These are phyloP conservation scores for Rousettus leschenaultii DNA, from an alignment of 2,113 vertebrate genomes.

Conservation along the genomic window DNA sequence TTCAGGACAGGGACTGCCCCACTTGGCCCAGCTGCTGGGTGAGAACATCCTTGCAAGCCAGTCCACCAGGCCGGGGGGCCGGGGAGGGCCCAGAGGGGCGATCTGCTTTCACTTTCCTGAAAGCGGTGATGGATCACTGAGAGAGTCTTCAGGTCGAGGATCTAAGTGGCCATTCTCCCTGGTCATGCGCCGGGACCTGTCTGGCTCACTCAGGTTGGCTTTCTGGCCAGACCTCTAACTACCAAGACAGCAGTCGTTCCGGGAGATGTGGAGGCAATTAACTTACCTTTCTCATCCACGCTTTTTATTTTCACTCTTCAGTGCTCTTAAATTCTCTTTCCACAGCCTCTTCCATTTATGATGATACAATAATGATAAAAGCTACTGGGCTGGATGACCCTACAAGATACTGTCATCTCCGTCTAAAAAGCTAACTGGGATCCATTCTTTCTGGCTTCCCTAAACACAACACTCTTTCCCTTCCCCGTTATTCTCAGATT, in stretches of 20 bases:
- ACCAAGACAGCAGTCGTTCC: background rate
- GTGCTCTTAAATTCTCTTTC: background rate
- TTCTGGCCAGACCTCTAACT: background rate
- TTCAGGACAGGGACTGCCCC: background rate
- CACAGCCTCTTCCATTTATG: background rate
- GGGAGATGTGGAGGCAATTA: rapidly evolving
- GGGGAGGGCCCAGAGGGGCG: background rate
- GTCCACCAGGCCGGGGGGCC: background rate
- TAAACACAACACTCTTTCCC: background rate
- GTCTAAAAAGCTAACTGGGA: background rate
- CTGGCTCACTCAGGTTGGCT: background rate
- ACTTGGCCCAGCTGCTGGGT: background rate
- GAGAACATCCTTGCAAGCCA: background rate
- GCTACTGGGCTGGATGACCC: background rate
- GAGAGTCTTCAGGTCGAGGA: background rate
- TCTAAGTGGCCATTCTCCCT: background rate
- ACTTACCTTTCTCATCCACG: background rate
- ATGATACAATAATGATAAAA: background rate
- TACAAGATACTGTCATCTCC: background rate
- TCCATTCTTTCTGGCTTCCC: background rate
- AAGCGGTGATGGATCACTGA: background rate
- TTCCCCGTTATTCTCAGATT: background rate
- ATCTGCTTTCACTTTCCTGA: background rate
- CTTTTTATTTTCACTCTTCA: background rate
- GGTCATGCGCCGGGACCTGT: background rate